Evolutionary conservation across 2,113 vertebrate genomes (phyloP).

Genomic region (Uria lomvia): DNA sequence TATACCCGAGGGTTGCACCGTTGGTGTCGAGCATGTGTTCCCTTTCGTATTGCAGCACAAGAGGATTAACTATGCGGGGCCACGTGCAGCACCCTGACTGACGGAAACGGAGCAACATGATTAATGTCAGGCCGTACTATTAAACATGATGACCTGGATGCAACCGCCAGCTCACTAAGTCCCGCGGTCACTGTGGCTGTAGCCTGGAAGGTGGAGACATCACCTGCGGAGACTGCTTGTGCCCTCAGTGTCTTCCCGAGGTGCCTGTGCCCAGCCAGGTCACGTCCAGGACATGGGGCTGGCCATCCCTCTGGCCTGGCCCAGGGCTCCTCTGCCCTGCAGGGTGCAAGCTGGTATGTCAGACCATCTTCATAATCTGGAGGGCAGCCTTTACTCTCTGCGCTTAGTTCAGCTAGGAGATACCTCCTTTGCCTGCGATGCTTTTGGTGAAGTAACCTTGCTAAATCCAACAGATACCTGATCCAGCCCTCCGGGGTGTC

Average conservation of each 20-base stretch:
- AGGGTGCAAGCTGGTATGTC: neutral
- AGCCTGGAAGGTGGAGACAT: neutral
- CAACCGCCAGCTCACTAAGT: neutral
- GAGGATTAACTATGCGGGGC: neutral
- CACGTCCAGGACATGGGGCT: neutral
- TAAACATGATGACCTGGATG: neutral
- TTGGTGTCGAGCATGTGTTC: neutral
- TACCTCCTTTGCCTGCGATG: neutral
- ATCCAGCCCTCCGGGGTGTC: neutral
- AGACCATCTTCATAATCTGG: neutral
- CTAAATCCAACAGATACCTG: neutral
- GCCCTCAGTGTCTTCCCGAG: fast-evolving
- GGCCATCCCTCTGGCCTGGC: neutral
- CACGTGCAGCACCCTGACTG: neutral
- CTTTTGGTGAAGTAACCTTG: neutral
- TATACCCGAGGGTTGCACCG: neutral
- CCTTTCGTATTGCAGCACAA: neutral
- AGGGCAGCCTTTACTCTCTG: neutral
- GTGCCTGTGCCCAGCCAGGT: fast-evolving
- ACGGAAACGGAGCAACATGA: neutral
- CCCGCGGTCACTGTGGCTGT: fast-evolving
- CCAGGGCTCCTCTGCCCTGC: neutral
- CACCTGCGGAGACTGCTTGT: fast-evolving
- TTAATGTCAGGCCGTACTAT: neutral
- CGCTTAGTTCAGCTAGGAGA: neutral